Conservation (phyloP, 2,888 invertebrate genomes). For the Zeuzera pyrina region DNA sequence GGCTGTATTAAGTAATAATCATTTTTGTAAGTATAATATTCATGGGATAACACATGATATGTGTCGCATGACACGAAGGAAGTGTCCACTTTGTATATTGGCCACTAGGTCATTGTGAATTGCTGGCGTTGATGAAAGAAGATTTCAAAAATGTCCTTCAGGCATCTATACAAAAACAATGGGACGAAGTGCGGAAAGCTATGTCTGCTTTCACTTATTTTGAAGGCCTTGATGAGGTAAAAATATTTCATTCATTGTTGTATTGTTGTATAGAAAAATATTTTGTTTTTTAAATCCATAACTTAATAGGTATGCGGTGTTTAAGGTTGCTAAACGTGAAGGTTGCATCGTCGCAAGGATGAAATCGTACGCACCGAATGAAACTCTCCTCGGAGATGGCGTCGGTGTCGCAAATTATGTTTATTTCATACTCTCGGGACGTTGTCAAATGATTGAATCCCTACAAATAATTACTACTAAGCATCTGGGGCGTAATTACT, state of each 20-base stretch:
- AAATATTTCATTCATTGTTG: too few relatives aligned
- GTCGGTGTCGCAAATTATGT: constrained; percentile 57
- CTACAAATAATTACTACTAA: constrained; percentile 51
- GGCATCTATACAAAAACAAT: constrained; percentile 71
- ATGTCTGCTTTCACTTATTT: constrained; percentile 77
- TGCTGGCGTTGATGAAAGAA: constrained; percentile 74
- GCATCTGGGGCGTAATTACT: constrained; percentile 42
- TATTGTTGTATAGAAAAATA: too few relatives aligned
- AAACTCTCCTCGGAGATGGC: constrained; percentile 70
- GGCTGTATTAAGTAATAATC: too few relatives aligned
- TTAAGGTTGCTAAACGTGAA: constrained; percentile 70
- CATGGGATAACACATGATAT: too few relatives aligned
- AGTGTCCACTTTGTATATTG: constrained; percentile 2
- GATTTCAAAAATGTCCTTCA: constrained; percentile 77
- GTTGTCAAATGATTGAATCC: constrained; percentile 74
- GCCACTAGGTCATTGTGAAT: constrained; percentile 68
- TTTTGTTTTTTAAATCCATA: too few relatives aligned
- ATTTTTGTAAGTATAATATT: too few relatives aligned
- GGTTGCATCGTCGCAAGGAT: constrained; percentile 78
- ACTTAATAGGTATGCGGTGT: too few relatives aligned
- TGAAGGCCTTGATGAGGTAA: constrained; percentile 69
- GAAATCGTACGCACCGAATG: constrained; percentile 65
- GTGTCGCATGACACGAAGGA: constrained; percentile 5
- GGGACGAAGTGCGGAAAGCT: constrained; percentile 74
- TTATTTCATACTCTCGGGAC: constrained; percentile 74